Conservation (phyloP, 2,888 invertebrate species). For the Agonum fuliginosum region DNA sequence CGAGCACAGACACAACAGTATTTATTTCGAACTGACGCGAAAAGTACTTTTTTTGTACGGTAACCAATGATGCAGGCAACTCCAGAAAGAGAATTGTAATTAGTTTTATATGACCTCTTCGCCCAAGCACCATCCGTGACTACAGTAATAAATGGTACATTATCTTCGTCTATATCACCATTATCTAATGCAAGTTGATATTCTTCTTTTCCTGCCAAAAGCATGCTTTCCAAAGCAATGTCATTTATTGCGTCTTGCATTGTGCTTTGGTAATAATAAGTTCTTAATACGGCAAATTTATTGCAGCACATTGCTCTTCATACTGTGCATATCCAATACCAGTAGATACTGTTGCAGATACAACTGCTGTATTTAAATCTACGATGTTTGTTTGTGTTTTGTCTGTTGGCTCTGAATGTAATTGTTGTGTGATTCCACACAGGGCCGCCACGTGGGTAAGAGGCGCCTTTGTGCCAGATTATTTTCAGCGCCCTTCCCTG, state of each 20-base stretch:
- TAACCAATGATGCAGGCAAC: neutral
- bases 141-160: neutral
- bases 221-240: neutral
- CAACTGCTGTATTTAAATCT: neutral
- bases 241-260: neutral
- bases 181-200: neutral
- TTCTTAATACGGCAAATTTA: neutral
- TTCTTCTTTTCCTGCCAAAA: neutral
- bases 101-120: neutral
- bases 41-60: neutral
- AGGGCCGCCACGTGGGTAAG: too few relatives aligned
- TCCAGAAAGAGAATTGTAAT: neutral
- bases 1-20: conserved; percentile 1
- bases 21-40: neutral
- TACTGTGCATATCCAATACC: neutral
- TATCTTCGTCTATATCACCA: neutral
- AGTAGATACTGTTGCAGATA: neutral
- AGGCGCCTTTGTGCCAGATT: too few relatives aligned
- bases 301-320: neutral
- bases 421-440: too few relatives aligned
- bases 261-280: neutral
- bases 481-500: too few relatives aligned
- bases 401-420: neutral
- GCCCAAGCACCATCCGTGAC: neutral
- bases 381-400: neutral